phyloP scores from a whole-genome alignment of 2,888 invertebrate species.

The Phortica okadai region DNA sequence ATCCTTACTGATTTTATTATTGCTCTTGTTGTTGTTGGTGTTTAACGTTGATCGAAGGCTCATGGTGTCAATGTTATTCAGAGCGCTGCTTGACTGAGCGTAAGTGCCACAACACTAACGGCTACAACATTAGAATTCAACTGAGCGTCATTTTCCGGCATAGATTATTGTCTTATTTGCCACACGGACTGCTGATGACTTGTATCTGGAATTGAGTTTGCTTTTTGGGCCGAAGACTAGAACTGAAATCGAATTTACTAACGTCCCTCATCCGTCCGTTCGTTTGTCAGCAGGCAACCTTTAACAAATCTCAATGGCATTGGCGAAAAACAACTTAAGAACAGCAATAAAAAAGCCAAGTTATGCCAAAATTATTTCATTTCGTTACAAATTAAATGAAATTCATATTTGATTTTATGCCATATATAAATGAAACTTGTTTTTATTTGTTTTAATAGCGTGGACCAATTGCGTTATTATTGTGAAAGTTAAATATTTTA shows the following conservation, averaged over 20 bases:
- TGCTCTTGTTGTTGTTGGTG: neutral
- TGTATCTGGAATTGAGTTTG: neutral
- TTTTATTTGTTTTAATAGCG: neutral
- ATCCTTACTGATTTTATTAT: neutral
- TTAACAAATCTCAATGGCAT: slow-evolving; percentile 5
- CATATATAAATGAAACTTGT: neutral
- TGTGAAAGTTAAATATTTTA: too few relatives aligned
- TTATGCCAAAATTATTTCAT: neutral
- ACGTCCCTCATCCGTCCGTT: too few relatives aligned
- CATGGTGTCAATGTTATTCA: neutral
- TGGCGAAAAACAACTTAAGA: neutral
- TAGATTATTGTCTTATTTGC: neutral
- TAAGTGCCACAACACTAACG: neutral
- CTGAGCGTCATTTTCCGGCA: neutral
- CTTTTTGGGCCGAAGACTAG: neutral
- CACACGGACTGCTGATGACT: neutral
- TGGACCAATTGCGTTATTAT: too few relatives aligned
- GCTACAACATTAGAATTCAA: neutral
- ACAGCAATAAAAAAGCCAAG: neutral
- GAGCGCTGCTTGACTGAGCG: neutral
- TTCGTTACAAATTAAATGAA: neutral
- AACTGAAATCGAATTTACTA: slow-evolving; percentile 5
- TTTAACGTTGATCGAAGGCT: neutral
- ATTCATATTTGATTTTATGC: neutral
- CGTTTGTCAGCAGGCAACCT: neutral